phyloP scores from a whole-genome alignment of 2,888 invertebrate species.

The Nomada ruficornis region DNA sequence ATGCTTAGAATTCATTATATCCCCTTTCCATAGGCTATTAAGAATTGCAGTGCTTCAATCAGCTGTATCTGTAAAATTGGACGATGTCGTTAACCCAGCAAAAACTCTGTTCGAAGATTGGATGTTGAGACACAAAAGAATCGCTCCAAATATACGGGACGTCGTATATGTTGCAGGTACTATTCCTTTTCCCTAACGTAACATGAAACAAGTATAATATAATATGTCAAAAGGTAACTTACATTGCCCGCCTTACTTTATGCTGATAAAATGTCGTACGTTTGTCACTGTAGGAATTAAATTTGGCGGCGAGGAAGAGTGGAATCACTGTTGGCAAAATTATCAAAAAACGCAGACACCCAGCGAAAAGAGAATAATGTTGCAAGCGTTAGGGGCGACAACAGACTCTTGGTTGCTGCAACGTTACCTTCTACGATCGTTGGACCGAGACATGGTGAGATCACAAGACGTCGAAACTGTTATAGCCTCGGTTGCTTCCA shows the following conservation, averaged over 20 bases:
- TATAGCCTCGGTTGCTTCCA: constrained; percentile 89
- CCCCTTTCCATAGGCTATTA: constrained; percentile 86
- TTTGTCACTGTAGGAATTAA: constrained; percentile 87
- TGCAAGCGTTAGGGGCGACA: constrained; percentile 90
- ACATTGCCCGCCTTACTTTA: too few species aligned
- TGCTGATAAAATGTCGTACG: neutral
- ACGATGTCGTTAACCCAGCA: constrained; percentile 89
- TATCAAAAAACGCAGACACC: constrained; percentile 88
- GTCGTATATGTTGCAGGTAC: constrained; percentile 87
- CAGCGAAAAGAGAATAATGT: constrained; percentile 89
- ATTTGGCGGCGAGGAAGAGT: constrained; percentile 89
- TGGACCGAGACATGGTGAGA: constrained; percentile 89
- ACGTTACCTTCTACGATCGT: constrained; percentile 90
- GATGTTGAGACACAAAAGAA: constrained; percentile 88
- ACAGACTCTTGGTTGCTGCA: constrained; percentile 93
- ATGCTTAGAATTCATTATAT: neutral
- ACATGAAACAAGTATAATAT: too few species aligned
- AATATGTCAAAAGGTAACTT: too few species aligned
- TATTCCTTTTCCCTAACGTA: neutral
- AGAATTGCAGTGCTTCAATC: constrained; percentile 90
- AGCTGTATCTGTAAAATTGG: constrained; percentile 90
- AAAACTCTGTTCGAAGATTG: constrained; percentile 89
- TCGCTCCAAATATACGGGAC: constrained; percentile 91
- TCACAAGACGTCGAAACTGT: constrained; percentile 90
- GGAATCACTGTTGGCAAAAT: constrained; percentile 91